Percentiles rank a stretch among this genome's conserved stretches.
phyloP scores from a whole-genome alignment of 2,888 invertebrate genomes.

The Troides aeacus region DNA sequence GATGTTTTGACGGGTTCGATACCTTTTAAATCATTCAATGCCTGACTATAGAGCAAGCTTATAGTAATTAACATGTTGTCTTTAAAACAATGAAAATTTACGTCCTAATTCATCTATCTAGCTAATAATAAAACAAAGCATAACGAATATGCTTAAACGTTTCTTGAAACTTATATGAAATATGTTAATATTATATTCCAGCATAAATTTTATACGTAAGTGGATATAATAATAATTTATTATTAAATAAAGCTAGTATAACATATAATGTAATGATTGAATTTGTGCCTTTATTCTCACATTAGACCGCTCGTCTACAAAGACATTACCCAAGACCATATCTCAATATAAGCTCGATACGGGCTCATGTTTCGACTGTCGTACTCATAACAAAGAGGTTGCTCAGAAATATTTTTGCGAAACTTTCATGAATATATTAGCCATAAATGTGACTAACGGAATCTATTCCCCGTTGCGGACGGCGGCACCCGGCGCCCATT shows the following conservation, averaged over 20 bases:
- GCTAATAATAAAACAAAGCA: too few relatives aligned
- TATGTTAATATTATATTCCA: too few relatives aligned
- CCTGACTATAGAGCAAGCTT: too few relatives aligned
- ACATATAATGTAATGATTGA: neutral
- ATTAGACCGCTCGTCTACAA: slow-evolving; percentile 32
- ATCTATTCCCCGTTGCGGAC: slow-evolving; percentile 66
- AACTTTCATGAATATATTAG: slow-evolving; percentile 80
- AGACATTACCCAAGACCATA: slow-evolving; percentile 36
- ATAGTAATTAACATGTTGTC: too few relatives aligned
- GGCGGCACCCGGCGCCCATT: slow-evolving; percentile 39
- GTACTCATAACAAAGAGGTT: slow-evolving; percentile 61
- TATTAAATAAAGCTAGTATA: neutral
- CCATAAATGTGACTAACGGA: slow-evolving; percentile 78
- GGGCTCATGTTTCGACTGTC: slow-evolving; percentile 50
- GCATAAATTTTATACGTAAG: too few relatives aligned
- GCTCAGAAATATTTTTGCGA: slow-evolving; percentile 72
- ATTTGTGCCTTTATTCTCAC: slow-evolving; percentile 29
- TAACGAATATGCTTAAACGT: too few relatives aligned
- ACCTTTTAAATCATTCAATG: too few relatives aligned
- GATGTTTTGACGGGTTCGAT: too few relatives aligned
- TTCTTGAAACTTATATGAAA: too few relatives aligned
- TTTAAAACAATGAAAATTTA: too few relatives aligned
- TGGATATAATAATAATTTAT: too few relatives aligned
- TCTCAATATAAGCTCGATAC: slow-evolving; percentile 44
- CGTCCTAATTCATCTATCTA: too few relatives aligned